Base-by-base conservation (phyloP, 2,113 vertebrate genomes). In the Ophiodon elongatus region DNA sequence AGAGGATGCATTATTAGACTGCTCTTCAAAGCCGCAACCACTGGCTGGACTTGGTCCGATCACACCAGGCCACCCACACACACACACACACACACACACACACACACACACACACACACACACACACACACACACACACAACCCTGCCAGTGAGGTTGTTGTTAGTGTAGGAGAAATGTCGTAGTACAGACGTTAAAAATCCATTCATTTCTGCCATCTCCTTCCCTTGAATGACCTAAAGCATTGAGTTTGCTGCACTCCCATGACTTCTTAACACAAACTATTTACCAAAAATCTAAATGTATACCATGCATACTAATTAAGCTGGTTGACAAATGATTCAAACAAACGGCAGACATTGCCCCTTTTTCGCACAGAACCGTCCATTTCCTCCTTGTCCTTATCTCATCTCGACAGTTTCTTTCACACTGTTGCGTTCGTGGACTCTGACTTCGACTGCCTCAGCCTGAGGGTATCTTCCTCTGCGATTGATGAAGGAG, bases 1-100 rank as follows among this genome's bases (percentile, higher is more conserved):
- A 90, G 91, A 85, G 84, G 70, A 70, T 69, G 73, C 83, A 84
- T 91, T 91, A 90, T 93, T 85, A 84, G 85, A 69, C 25, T 23
- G 76, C 78, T 91, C 85, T 90, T 91, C 82, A 88, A 89, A 91
- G 85, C 81, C 45, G 52, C 56, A 78, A 74, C 76, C 72, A 73
- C 37, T 23, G 47, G 67, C 80, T 71, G 50, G 70, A 75, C 72
- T 76, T 52, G 76, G 82, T 83, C 84, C 83, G 66, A 79, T 84
- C 85, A 76, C 86, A 73, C 52, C 57, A 19, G 33, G 37, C 6
- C 19, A 43, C 52, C 35, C 37, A 60, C 29, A 31, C 57, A 54
- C 50, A n/a, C 52, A n/a, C 52, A 54, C 52, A 10, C 52, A 63
- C 65, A 14, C 50, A 23, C 50, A 52, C 50, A 54, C 50, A 54